Evolutionary conservation across 2,888 invertebrate species (phyloP).

Genomic region (Chrysodeixis includens): DNA sequence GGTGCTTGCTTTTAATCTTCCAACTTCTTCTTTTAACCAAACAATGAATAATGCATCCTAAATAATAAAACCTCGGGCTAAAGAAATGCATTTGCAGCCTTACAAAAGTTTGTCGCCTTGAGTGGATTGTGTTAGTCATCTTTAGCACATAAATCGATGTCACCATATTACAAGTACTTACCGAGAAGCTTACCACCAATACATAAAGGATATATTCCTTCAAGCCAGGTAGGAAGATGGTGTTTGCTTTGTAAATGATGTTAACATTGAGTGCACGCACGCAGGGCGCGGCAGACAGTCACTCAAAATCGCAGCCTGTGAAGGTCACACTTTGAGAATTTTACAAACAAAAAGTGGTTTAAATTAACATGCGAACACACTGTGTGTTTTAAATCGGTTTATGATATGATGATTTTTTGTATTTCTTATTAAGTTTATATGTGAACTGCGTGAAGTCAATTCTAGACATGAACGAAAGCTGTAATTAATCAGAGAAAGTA

Average conservation of each 20-base stretch:
- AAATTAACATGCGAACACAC: conserved; percentile 24
- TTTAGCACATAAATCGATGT: background rate
- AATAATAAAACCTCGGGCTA: too few species aligned
- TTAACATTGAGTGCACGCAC: conserved; percentile 15
- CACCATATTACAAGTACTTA: background rate
- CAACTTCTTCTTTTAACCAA: too few species aligned
- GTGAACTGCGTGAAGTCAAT: too few species aligned
- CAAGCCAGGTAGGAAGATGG: background rate
- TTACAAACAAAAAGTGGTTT: conserved; percentile 31
- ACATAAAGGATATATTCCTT: background rate
- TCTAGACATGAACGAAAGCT: too few species aligned
- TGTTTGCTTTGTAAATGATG: background rate
- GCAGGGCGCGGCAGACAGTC: conserved; percentile 25
- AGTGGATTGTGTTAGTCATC: background rate
- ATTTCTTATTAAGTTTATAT: too few species aligned
- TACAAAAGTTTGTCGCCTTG: background rate
- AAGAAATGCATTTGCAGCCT: background rate
- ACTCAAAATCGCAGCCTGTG: conserved; percentile 18
- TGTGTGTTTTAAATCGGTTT: too few species aligned
- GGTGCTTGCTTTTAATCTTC: too few species aligned
- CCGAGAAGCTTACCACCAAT: background rate
- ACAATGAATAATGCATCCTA: too few species aligned
- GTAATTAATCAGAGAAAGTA: too few species aligned
- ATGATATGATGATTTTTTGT: too few species aligned
- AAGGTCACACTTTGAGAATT: conserved; percentile 46